Conservation (phyloP, 1,140 invertebrate genomes). For the Drosophila parabipectinata region DNA sequence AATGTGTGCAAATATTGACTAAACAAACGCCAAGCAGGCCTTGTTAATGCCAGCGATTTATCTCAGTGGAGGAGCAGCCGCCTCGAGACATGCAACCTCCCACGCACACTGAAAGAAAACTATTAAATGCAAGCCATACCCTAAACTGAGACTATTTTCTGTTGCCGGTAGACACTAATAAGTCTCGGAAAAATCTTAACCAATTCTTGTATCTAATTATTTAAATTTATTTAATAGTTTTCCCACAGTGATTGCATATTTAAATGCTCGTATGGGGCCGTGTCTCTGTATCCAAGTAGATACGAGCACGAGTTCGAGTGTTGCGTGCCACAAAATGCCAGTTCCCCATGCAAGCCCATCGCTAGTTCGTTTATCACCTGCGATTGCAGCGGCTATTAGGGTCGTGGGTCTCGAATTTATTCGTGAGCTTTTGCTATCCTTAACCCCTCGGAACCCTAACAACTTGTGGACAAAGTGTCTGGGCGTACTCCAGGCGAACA, state of each 20-base stretch:
- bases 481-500: constrained; percentile 35
- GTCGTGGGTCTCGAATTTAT: constrained; percentile 41
- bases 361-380: constrained; percentile 53
- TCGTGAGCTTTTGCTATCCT: constrained; percentile 11
- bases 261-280: constrained; percentile 23
- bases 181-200: no score
- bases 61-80: constrained; percentile 52
- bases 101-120: constrained; percentile 13
- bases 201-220: no score
- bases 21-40: constrained; percentile 65
- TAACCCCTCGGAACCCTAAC: constrained; percentile 20
- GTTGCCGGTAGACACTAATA: no score
- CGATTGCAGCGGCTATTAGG: constrained; percentile 41
- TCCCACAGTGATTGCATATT: constrained; percentile 21
- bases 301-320: constrained; percentile 19
- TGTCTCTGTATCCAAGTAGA: constrained; percentile 40
- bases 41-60: constrained; percentile 61
- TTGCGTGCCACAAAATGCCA: constrained; percentile 35
- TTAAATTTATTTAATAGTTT: not conserved
- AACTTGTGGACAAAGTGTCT: constrained; percentile 63
- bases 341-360: constrained; percentile 20
- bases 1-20: constrained; percentile 77
- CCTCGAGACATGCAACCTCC: constrained; percentile 10
- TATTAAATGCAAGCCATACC: no score
- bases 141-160: no score